Conservation (phyloP, 2,888 invertebrate genomes). For the Ptilodon capucinus region DNA sequence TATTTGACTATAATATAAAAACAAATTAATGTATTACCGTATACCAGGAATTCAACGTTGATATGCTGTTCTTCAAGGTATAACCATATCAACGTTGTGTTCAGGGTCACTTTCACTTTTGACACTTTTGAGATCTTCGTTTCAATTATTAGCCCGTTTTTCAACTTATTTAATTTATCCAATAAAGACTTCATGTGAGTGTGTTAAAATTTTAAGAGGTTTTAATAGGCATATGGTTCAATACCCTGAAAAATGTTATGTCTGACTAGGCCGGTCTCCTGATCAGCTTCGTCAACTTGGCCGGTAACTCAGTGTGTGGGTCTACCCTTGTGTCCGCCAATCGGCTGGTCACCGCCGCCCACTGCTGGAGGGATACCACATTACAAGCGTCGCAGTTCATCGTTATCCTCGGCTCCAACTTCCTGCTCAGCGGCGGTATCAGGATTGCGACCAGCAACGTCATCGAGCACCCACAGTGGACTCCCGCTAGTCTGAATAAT, state of each 20-base stretch:
- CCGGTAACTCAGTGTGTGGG: constrained; percentile 36
- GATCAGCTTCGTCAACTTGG: constrained; percentile 1
- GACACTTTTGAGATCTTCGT: no score
- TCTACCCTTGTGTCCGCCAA: constrained; percentile 35
- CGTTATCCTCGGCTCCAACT: constrained; percentile 41
- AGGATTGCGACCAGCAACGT: constrained; percentile 34
- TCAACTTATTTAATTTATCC: no score
- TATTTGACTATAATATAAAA: no score
- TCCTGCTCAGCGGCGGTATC: constrained; percentile 43
- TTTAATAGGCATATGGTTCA: no score
- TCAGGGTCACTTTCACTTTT: no score
- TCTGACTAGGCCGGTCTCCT: constrained; percentile 6
- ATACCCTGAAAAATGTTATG: background rate
- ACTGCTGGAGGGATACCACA: constrained; percentile 46
- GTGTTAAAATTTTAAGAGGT: no score
- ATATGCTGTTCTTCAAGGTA: no score
- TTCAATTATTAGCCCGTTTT: no score
- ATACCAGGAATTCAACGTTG: no score
- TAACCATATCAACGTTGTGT: no score
- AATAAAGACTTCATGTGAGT: no score
- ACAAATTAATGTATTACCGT: no score
- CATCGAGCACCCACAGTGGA: constrained; percentile 39
- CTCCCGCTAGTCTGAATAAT: constrained; percentile 24
- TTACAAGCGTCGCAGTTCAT: constrained; percentile 35
- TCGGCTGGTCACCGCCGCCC: constrained; percentile 44